Evolutionary conservation across 2,797 vertebrate genomes (phyloP).

Genomic region (Lacerta agilis): DNA sequence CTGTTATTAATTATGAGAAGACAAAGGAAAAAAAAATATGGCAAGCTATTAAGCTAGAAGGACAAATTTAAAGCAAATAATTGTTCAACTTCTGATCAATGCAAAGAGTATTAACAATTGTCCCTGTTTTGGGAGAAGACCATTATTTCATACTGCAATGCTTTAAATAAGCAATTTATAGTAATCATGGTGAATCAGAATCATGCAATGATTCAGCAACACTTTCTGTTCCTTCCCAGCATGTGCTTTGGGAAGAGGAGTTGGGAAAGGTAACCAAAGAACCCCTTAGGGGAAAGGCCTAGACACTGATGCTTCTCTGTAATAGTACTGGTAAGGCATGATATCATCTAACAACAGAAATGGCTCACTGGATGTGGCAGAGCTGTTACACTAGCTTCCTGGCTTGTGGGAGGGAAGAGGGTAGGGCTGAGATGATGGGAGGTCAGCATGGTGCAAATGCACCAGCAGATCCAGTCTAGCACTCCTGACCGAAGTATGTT

Average conservation of each 20-base stretch:
- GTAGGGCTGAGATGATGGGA: too few species aligned
- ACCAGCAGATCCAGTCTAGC: too few species aligned
- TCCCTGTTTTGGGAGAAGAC: neutral
- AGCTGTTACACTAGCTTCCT: too few species aligned
- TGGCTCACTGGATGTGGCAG: too few species aligned
- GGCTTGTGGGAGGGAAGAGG: too few species aligned
- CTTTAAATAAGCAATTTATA: constrained; percentile 20
- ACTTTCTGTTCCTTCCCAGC: neutral
- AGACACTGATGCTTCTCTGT: neutral
- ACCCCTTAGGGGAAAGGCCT: neutral
- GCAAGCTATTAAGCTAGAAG: neutral
- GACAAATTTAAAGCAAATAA: neutral
- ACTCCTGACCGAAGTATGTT: too few species aligned
- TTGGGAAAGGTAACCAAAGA: neutral
- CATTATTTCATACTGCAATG: neutral
- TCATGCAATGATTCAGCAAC: constrained; percentile 13
- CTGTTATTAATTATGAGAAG: constrained; percentile 28
- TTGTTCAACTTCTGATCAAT: neutral
- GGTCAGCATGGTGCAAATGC: too few species aligned
- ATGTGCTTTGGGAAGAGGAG: neutral
- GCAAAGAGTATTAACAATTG: neutral
- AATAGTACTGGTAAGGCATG: neutral
- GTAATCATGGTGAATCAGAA: neutral
- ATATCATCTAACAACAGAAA: too few species aligned
- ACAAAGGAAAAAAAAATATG: constrained; percentile 2